phyloP scores from a whole-genome alignment of 2,888 invertebrate genomes.

The Andrena camellia region DNA sequence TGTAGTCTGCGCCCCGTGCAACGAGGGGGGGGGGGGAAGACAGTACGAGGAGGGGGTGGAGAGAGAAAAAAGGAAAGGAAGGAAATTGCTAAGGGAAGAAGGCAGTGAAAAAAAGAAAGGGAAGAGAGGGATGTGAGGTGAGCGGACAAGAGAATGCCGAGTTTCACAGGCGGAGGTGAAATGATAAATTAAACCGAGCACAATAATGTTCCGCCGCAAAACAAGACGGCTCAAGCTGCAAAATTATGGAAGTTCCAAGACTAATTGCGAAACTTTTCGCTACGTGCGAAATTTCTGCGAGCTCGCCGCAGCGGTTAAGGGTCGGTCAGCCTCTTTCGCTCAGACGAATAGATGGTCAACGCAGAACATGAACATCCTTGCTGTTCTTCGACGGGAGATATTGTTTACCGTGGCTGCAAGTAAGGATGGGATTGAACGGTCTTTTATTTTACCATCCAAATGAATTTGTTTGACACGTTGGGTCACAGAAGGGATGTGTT shows the following conservation, averaged over 20 bases:
- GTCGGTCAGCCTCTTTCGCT: conserved; percentile 31
- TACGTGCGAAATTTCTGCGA: conserved; percentile 77
- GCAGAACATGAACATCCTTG: no score
- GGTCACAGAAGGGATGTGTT: no score
- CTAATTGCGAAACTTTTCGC: conserved; percentile 82
- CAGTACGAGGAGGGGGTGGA: background rate
- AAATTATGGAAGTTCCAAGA: conserved; percentile 83
- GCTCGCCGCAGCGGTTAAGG: conserved; percentile 39
- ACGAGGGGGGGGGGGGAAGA: background rate
- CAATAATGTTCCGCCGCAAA: conserved; percentile 76
- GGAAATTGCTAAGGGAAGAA: conserved; percentile 15
- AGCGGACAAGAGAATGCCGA: conserved; percentile 31
- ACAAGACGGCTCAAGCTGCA: conserved; percentile 78
- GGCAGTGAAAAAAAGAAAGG: conserved; percentile 1
- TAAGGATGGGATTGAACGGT: no score
- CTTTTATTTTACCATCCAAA: no score
- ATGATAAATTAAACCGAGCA: conserved; percentile 81
- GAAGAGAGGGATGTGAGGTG: conserved; percentile 14
- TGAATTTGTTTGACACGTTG: no score
- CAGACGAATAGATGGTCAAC: conserved; percentile 42
- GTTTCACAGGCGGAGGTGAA: conserved; percentile 67
- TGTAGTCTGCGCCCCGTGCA: background rate
- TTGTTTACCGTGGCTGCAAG: no score
- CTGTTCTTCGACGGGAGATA: no score
- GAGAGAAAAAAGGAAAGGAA: conserved; percentile 7